Evolutionary conservation across 1,140 invertebrate species (phyloP).

Genomic region (Hestina assimilis): DNA sequence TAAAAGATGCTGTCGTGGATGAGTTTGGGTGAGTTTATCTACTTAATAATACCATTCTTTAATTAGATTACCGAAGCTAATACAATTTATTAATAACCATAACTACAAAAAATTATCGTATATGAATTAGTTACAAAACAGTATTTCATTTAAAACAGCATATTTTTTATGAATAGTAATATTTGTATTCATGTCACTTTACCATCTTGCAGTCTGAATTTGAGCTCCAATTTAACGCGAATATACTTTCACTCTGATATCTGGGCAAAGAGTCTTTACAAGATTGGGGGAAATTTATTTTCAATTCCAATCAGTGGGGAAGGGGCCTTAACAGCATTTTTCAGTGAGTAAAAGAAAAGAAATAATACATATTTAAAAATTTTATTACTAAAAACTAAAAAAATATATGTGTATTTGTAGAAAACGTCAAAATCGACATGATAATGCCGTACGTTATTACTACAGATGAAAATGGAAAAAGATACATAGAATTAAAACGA

Average conservation of each 20-base stretch:
- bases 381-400: no score
- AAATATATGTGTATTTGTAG: no score
- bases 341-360: not conserved
- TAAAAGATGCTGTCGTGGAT: not conserved
- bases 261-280: not conserved
- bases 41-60: not conserved
- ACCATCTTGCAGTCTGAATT: not conserved
- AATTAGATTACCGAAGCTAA: no score
- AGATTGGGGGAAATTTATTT: not conserved
- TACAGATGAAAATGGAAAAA: not conserved
- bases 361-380: no score
- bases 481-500: not conserved
- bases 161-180: not conserved
- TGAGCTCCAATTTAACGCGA: not conserved
- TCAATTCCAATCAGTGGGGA: not conserved
- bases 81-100: not conserved
- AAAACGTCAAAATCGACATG: not conserved
- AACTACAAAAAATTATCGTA: no score
- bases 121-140: no score
- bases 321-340: not conserved
- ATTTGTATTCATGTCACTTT: not conserved
- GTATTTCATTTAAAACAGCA: not conserved
- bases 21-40: not conserved
- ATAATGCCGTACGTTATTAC: not conserved
- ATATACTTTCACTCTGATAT: not conserved